Evolutionary conservation across 1,140 invertebrate species (phyloP).

Genomic region (Cyclargus thomasi): DNA sequence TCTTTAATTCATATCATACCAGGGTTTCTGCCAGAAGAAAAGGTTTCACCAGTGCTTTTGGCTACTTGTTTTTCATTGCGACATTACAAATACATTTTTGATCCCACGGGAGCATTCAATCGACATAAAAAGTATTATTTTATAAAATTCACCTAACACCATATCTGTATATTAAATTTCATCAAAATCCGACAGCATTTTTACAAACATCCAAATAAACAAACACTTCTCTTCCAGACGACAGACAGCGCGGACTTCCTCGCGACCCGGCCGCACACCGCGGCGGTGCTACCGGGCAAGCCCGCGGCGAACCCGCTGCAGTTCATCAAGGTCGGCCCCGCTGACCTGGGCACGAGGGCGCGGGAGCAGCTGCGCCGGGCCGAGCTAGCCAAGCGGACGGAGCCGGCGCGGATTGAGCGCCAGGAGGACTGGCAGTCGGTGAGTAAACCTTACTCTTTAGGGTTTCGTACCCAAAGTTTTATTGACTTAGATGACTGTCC

Average conservation of each 20-base stretch:
- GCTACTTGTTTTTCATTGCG: too few species aligned
- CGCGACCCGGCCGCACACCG: slow-evolving; percentile 60
- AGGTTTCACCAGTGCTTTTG: too few species aligned
- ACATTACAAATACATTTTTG: too few species aligned
- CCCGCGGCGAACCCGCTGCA: slow-evolving; percentile 90
- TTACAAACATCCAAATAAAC: too few species aligned
- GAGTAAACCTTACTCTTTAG: slow-evolving; percentile 54
- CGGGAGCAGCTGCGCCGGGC: slow-evolving; percentile 90
- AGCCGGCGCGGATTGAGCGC: slow-evolving; percentile 83
- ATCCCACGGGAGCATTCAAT: too few species aligned
- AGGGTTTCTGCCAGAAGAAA: too few species aligned
- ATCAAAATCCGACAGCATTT: too few species aligned
- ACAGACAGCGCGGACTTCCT: slow-evolving; percentile 69
- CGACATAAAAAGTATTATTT: too few species aligned
- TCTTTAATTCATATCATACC: too few species aligned
- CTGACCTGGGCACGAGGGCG: slow-evolving; percentile 87
- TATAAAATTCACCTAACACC: too few species aligned
- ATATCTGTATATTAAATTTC: too few species aligned
- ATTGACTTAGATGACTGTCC: too few species aligned
- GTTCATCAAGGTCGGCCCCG: slow-evolving; percentile 88
- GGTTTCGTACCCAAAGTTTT: background rate
- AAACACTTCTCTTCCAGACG: slow-evolving; percentile 50
- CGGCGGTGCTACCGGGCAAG: slow-evolving; percentile 78
- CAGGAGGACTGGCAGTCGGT: slow-evolving; percentile 96
- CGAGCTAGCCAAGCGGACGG: slow-evolving; percentile 86